These are phyloP conservation scores for Luehdorfia chinensis DNA, from an alignment of 1,140 invertebrate species.

Conservation along the genomic window DNA sequence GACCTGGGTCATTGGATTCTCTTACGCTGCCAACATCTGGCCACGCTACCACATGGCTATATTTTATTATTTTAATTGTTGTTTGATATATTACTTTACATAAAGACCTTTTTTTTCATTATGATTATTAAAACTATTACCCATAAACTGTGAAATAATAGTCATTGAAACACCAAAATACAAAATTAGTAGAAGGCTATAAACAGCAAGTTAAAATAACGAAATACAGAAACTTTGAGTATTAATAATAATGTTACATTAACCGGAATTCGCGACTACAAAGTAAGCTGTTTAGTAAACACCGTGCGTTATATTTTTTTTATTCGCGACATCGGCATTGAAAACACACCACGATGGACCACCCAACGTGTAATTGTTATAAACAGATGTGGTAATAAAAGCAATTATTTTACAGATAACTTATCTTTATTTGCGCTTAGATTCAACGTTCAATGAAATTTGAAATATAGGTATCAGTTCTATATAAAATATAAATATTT, in stretches of 20 bases:
- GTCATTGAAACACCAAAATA: too few species aligned
- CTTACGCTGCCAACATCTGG: too few species aligned
- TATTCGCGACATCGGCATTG: constrained; percentile 41
- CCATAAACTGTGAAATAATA: too few species aligned
- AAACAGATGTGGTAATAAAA: constrained; percentile 47
- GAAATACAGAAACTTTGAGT: constrained; percentile 6
- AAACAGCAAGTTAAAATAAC: too few species aligned
- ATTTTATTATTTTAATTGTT: too few species aligned
- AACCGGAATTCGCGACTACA: constrained; percentile 36
- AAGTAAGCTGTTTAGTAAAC: constrained; percentile 56
- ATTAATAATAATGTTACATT: constrained; percentile 21
- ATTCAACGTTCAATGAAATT: constrained; percentile 32
- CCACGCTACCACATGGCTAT: too few species aligned
- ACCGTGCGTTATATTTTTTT: constrained; percentile 39
- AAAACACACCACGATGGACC: constrained; percentile 39
- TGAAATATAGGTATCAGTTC: constrained; percentile 16
- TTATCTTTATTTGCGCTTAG: constrained; percentile 35
- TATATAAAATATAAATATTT: constrained; percentile 7
- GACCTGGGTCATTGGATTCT: too few species aligned
- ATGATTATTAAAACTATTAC: too few species aligned
- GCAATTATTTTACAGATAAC: constrained; percentile 49
- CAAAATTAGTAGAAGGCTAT: too few species aligned
- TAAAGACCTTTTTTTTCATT: too few species aligned
- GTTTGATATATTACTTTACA: too few species aligned
- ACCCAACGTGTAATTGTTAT: constrained; percentile 53